Base-by-base conservation (phyloP, 2,113 vertebrate species). In the Hypomesus transpacificus region DNA sequence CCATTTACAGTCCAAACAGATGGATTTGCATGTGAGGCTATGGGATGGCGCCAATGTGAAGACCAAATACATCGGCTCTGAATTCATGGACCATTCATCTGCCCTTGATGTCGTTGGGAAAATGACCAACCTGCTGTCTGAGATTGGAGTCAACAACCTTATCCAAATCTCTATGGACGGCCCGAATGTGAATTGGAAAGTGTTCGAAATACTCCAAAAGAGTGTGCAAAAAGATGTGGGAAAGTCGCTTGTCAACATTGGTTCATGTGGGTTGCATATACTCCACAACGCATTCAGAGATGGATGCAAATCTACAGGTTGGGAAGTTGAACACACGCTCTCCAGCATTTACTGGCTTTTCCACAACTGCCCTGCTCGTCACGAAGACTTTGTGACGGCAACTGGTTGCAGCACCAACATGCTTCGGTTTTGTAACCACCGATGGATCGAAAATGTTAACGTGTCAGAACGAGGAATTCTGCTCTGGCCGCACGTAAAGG, bases 21-120 rank as follows among this genome's bases (percentile, higher is more conserved):
- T 70, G 65, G 71, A 70, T 21, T 58, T 78, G 22, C 66, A 61
- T 70, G 69, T 70, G 52, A 58, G 67, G 66, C 24, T 65, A 74
- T 70, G 60, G 61, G 24, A 70, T 3, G 11, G 66, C 17, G 2
- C 70, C 20, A 20, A 77, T 18, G 65, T 73, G 60, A 74, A 66
- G 46, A 74, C 71, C 53, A 70, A 74, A 78, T 73, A 69, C 66
- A 74, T 74, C 16, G 28, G 56, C 64, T 72, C 65, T 34, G 69
- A 68, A 26, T 72, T 68, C 14, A 16, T 77, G 64, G 68, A 68
- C 54, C 68, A 54, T 63, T 79, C 77, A 54, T 50, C 63, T 54
- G 57, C 57, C 46, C 22, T 66, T 60, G 63, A 70, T 20, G 58
- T 69, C 1, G 58, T 14, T 64, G 70, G 51, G 31, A 77, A 73